phyloP scores from a whole-genome alignment of 2,888 invertebrate genomes.

The Oxyteleia sp. region DNA sequence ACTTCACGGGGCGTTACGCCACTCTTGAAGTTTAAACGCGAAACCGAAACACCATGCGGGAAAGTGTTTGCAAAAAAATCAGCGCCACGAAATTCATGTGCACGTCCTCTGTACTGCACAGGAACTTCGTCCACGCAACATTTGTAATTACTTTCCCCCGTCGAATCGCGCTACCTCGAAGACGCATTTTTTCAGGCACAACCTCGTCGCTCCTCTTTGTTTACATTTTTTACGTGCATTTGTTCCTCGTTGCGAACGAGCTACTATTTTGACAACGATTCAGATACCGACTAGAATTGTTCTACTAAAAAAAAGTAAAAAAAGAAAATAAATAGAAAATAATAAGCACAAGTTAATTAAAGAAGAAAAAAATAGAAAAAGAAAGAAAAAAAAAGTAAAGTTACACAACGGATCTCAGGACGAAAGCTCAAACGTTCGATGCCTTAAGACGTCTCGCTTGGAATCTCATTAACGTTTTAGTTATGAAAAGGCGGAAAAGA shows the following conservation, averaged over 20 bases:
- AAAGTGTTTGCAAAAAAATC: constrained; percentile 19
- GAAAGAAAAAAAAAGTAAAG: background rate
- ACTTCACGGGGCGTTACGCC: background rate
- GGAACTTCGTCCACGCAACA: background rate
- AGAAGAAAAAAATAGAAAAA: background rate
- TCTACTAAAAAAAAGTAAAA: background rate
- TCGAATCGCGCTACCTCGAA: background rate
- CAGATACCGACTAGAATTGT: constrained; percentile 5
- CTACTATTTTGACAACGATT: constrained; percentile 23
- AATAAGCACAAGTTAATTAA: too few species aligned
- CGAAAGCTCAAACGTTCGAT: constrained; percentile 58
- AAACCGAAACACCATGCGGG: background rate
- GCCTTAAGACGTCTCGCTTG: constrained; percentile 33
- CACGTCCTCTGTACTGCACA: constrained; percentile 5
- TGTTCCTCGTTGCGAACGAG: constrained; percentile 9
- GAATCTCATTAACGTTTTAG: constrained; percentile 56
- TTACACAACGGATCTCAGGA: constrained; percentile 42
- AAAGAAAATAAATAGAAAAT: background rate
- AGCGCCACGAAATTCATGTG: constrained; percentile 18
- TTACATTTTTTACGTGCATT: constrained; percentile 5
- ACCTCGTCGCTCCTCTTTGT: background rate
- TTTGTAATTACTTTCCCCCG: background rate
- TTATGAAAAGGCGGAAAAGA: constrained; percentile 6
- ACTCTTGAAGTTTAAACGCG: background rate
- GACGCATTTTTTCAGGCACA: constrained; percentile 1